Evolutionary conservation across 2,797 vertebrate species (phyloP).

Genomic region (Lacerta agilis): DNA sequence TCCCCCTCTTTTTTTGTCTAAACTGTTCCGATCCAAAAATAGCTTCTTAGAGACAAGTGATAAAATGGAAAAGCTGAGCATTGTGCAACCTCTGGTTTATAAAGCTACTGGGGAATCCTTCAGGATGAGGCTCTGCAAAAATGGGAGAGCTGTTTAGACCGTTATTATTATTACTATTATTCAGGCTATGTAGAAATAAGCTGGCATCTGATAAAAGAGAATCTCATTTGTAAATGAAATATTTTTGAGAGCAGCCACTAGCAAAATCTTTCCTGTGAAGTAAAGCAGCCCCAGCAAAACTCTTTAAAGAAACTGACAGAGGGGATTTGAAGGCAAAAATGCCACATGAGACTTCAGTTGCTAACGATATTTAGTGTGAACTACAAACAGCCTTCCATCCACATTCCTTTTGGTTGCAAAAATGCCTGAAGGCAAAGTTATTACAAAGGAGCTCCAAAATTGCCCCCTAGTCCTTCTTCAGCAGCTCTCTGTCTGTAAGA

Average conservation of each 20-base stretch:
- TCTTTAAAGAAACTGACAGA: constrained; percentile 51
- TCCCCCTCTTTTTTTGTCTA: constrained; percentile 14
- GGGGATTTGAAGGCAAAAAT: constrained; percentile 37
- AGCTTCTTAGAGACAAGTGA: background rate
- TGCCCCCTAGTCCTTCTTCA: constrained; percentile 9
- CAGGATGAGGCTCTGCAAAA: constrained; percentile 14
- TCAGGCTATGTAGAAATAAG: constrained; percentile 10
- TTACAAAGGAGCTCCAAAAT: constrained; percentile 41
- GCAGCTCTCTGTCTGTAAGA: constrained; percentile 34
- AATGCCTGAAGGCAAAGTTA: constrained; percentile 42
- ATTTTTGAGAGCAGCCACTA: constrained; percentile 23
- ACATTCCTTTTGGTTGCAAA: constrained; percentile 44
- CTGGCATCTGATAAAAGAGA: constrained; percentile 34
- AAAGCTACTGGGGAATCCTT: constrained; percentile 41
- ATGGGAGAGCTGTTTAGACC: background rate
- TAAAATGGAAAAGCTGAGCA: constrained; percentile 28
- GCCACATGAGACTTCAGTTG: constrained; percentile 16
- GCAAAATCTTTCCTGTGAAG: constrained; percentile 22
- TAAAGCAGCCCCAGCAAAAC: constrained; percentile 24
- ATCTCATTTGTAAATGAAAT: constrained; percentile 47
- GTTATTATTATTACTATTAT: background rate
- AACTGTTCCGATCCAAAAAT: constrained; percentile 34
- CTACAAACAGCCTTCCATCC: constrained; percentile 33
- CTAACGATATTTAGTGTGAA: constrained; percentile 44
- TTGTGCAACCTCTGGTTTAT: background rate